Base-by-base conservation (phyloP, 1,140 invertebrate species). In the Lycorma delicatula region DNA sequence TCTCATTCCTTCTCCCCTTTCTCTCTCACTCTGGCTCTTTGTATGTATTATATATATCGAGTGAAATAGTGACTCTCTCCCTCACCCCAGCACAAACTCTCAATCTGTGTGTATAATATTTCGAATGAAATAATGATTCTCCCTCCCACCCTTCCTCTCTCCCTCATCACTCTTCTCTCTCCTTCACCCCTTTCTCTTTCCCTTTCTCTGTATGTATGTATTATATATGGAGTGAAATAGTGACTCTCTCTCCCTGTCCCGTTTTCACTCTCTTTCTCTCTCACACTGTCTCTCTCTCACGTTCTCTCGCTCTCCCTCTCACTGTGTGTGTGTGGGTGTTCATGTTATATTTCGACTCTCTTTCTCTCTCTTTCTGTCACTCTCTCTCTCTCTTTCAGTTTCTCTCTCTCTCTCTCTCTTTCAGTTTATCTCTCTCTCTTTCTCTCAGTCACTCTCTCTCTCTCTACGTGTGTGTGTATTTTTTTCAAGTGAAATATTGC, bases 351-450 rank as follows among this genome's bases (percentile, higher is more conserved):
- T 38, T 31, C 48, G 31, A 22, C 28, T 38, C n/a, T 44, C 36
- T 20, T 26, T 5, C 29, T 28, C 18, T 34, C 25, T 28, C 26
- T 34, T n/a, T 34, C 47, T 25, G 25, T 48, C 13, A 7, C 36
- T 29, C 50, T 20, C 47, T 34, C 56, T 64, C 66, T 34, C n/a
- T 9, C 31, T 34, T n/a, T 34, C 31, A 34, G 9, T 34, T 9
- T 34, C n/a, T n/a, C 9, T 34, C 31, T 34, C 31, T 34, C 31
- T n/a, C 9, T 34, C 31, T 34, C n/a, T 34, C 31, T n/a, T 9
- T 63, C 65, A 63, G 59, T 41, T 34, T 55, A 38, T 36, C 41
- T 44, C 22, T 12, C n/a, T 16, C 22, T 18, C 48, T 16, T n/a
- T 34, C n/a, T n/a, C 31, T 34, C n/a, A 9, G 31, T n/a, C 31